Conservation (phyloP, 1,140 invertebrate genomes). For the Drosophila obscura region DNA sequence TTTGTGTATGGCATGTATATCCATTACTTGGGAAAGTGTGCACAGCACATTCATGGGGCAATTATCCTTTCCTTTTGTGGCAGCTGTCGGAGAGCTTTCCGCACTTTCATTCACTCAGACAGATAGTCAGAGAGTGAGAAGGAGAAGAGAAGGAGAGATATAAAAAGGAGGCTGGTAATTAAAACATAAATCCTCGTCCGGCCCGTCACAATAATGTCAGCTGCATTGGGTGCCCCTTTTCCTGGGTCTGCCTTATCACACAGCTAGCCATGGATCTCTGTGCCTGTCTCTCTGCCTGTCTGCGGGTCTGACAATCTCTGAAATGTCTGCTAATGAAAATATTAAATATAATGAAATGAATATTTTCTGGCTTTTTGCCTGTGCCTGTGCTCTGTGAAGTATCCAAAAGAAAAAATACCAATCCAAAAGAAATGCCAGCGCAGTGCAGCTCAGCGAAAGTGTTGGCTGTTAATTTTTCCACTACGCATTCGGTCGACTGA, state of each 20-base stretch:
- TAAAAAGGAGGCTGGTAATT: slow-evolving; percentile 59
- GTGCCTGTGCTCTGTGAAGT: slow-evolving; percentile 32
- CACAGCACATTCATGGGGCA: slow-evolving; percentile 20
- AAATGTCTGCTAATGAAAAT: slow-evolving; percentile 78
- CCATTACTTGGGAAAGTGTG: slow-evolving; percentile 8
- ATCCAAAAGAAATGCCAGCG: slow-evolving; percentile 53
- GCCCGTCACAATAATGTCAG: slow-evolving; percentile 61
- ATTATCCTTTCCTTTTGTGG: slow-evolving; percentile 64
- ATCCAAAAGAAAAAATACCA: slow-evolving; percentile 33
- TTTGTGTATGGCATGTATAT: no score
- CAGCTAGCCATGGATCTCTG: slow-evolving; percentile 35
- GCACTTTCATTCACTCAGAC: slow-evolving; percentile 52
- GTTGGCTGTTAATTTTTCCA: slow-evolving; percentile 68
- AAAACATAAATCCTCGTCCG: slow-evolving; percentile 61
- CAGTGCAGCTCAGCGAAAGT: slow-evolving; percentile 59
- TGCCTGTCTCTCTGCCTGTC: slow-evolving; percentile 11
- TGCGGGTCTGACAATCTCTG: slow-evolving; percentile 21
- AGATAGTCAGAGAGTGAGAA: no score
- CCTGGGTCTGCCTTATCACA: slow-evolving; percentile 48
- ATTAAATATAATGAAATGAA: slow-evolving; percentile 80
- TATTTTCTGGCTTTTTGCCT: slow-evolving; percentile 55
- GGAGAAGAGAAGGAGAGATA: neutral
- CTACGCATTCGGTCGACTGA: slow-evolving; percentile 67
- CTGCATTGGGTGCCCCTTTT: slow-evolving; percentile 36
- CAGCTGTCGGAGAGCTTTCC: slow-evolving; percentile 27